Base-by-base conservation (phyloP, 2,113 vertebrate genomes). In the Heterocephalus glaber region DNA sequence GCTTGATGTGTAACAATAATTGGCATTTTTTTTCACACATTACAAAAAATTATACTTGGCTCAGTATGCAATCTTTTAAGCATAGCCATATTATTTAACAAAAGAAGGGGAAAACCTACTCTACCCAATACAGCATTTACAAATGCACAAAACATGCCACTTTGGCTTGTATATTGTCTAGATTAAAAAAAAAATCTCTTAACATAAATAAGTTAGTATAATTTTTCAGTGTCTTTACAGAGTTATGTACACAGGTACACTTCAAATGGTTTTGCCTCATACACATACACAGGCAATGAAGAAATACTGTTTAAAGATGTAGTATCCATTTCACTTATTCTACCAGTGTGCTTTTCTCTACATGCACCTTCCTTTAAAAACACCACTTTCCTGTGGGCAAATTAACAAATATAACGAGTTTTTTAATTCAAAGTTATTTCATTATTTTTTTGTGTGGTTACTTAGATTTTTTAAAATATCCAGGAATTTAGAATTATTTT, bases 131-230 rank as follows among this genome's bases (percentile, higher is more conserved):
- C 98, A 99, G 99, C 99, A 99, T 99, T 99, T 99, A 99, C 99
- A 99, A 99, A 99, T 98, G 99, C 98, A 99, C 99, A 99, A 98
- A 98, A 97, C 98, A 99, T 98, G 99, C 99, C 99, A 98, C 99
- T 99, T 99, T 99, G 99, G 99, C 99, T 99, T 99, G 98, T 98
- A 98, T 98, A 98, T 98, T 93, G 98, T 98, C 98, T 99, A 99
- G 98, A 99, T 99, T 98, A 95, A 98, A 98, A 98, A 99, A 99
- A 99, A 99, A 98, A 97, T 95, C 80, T 98, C 95, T 98, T 97
- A 98, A 99, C 99, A 99, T 99, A 99, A 99, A 99, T 99, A 99
- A 99, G 99, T 99, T 99, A 99, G 99, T 99, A 99, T 99, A 99
- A 99, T 99, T 99, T 99, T 99, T 99, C 99, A 99, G 99, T 99